Percentiles rank a stretch among this genome's conserved stretches.
Conservation (phyloP, 1,140 invertebrate genomes). For the Polypedilum pembai region DNA sequence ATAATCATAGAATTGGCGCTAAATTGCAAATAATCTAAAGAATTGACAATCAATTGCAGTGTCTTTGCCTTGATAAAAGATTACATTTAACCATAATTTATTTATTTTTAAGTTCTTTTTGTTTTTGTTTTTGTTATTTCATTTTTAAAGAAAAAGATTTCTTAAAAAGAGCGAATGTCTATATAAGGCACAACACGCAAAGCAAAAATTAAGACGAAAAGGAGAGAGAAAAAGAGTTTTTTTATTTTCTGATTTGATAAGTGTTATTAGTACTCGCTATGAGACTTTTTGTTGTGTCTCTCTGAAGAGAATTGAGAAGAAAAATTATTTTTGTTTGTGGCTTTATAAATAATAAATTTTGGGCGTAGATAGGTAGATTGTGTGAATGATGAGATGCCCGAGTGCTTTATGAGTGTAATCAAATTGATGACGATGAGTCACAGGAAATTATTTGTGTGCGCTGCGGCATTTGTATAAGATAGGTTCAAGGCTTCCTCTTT, state of each 20-base stretch:
- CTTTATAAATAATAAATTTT: conserved; percentile 26
- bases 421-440: conserved; percentile 12
- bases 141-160: too few relatives aligned
- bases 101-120: too few relatives aligned
- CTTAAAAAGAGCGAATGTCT: not conserved
- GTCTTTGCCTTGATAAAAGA: too few relatives aligned
- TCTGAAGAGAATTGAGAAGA: conserved; percentile 5
- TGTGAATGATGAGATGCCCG: not conserved
- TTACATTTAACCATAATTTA: too few relatives aligned
- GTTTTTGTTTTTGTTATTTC: too few relatives aligned
- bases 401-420: not conserved
- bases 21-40: too few relatives aligned
- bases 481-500: conserved; percentile 4
- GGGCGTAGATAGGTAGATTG: not conserved
- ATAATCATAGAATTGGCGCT: too few relatives aligned
- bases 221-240: not conserved
- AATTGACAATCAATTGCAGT: too few relatives aligned
- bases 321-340: not conserved
- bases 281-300: not conserved
- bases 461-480: not conserved
- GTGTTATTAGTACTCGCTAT: conserved; percentile 24
- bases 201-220: conserved; percentile 15
- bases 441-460: conserved; percentile 25
- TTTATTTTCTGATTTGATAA: conserved; percentile 24
- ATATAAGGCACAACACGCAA: conserved; percentile 16